Conservation (phyloP, 2,888 invertebrate genomes). For the Sussaba pulchella region DNA sequence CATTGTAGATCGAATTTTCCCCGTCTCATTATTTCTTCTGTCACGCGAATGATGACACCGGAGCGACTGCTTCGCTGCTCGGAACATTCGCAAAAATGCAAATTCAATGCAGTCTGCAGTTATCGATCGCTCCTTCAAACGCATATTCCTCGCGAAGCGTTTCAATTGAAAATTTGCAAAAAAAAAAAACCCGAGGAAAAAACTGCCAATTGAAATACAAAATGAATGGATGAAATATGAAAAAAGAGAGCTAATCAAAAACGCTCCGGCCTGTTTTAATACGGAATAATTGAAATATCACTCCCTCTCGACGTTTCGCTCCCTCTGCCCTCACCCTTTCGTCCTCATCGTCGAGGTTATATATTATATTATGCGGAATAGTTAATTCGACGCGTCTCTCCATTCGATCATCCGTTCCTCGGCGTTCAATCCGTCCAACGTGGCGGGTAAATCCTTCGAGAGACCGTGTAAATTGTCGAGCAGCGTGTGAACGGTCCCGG, state of each 20-base stretch:
- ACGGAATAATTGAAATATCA: slow-evolving; percentile 1
- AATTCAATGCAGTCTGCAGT: slow-evolving; percentile 38
- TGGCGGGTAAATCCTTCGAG: background rate
- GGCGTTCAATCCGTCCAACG: background rate
- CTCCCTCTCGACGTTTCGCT: too few relatives aligned
- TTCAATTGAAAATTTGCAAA: slow-evolving; percentile 12
- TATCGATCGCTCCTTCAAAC: slow-evolving; percentile 30
- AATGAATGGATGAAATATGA: slow-evolving; percentile 9
- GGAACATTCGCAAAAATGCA: slow-evolving; percentile 42
- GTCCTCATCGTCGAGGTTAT: too few relatives aligned
- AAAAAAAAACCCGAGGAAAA: background rate
- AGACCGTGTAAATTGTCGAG: background rate
- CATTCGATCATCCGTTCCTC: background rate
- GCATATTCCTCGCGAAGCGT: background rate
- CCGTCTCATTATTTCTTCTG: background rate
- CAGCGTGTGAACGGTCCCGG: background rate
- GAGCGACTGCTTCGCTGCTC: slow-evolving; percentile 15
- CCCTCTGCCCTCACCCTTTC: too few relatives aligned
- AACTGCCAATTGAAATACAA: background rate
- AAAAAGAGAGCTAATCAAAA: slow-evolving; percentile 5
- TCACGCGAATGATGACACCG: background rate
- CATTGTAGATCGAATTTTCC: background rate
- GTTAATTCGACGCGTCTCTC: background rate
- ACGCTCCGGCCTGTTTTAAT: background rate
- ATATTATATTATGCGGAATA: background rate